Base-by-base conservation (phyloP, 2,888 invertebrate species). In the Rotaria sp. region DNA sequence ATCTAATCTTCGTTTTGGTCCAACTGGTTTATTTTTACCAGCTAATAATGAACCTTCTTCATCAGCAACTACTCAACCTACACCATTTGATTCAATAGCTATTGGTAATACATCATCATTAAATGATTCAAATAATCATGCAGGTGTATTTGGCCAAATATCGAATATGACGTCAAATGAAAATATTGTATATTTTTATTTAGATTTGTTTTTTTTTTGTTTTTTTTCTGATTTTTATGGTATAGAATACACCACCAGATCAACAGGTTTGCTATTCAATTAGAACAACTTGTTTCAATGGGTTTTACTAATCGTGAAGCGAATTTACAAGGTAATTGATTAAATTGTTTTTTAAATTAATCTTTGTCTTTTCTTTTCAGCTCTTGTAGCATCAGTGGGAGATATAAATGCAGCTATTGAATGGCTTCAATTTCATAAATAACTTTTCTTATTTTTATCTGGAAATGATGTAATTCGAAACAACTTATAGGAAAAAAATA, bases 331-430 rank as follows among this genome's bases (percentile, higher is more conserved):
- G 92, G 93, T 93, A 88, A 87, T 87, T 87, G 13, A 50, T 50
- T 15, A 50, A 15, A 21, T 26, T 24, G 30, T 13, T 30, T 67
- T 30, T n/a, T 67, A 35, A 35, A 13, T n/a, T n/a, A n/a, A n/a
- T 13, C 35, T 10, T 67, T 30, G 10, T 35, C 11, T 35, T 30
- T 35, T 67, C 35, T 15, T 74, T 74, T 88, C 89, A 92, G 97
- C 97, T 87, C 93, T 99, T 90, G 94, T 95, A 90, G 96, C 97
- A 87, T 96, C 97, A 86, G 95, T 96, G 91, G 98, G 98, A 87
- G 97, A 98, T 92, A 95, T 98, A 89, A 97, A 97, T 92, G 97
- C 96, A 85, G 98, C 98, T 84, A 95, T 99, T 90, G 97, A 99
- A 92, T 94, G 96, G 93, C 93, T 98, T 92, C 93, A 98, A 8